These are phyloP conservation scores for Ennomos fuscantarius DNA, from an alignment of 2,888 invertebrate genomes.

Conservation along the genomic window DNA sequence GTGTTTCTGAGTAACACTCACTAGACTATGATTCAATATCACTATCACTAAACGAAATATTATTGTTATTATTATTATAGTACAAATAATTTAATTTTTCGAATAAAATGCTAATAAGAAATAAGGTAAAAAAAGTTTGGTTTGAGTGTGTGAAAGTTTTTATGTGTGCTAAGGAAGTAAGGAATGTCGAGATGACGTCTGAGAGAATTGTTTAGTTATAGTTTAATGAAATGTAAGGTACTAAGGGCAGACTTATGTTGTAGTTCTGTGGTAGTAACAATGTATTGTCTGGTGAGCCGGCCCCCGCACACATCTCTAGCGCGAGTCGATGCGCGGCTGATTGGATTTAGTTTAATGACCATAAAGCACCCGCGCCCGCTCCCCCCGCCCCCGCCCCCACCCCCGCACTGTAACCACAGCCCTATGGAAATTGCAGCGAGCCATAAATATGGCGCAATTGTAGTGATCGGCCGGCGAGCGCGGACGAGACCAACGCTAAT, in stretches of 20 bases:
- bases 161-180: no score
- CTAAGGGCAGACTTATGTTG: no score
- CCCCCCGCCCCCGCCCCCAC: slow-evolving; percentile 42
- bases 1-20: no score
- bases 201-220: neutral
- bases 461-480: slow-evolving; percentile 24
- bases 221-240: neutral
- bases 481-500: slow-evolving; percentile 20
- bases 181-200: no score
- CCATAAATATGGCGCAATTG: slow-evolving; percentile 35
- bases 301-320: slow-evolving; percentile 28
- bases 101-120: no score
- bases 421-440: slow-evolving; percentile 45
- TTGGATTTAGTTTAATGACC: slow-evolving; percentile 78
- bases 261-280: neutral
- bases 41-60: no score
- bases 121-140: no score
- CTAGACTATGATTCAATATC: no score
- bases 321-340: slow-evolving; percentile 56
- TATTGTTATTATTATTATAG: no score
- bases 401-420: slow-evolving; percentile 42
- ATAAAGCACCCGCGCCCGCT: slow-evolving; percentile 65
- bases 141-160: no score
- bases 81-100: no score
- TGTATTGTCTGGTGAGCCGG: slow-evolving; percentile 1